phyloP scores from a whole-genome alignment of 2,888 invertebrate species.

The Rapana venosa region DNA sequence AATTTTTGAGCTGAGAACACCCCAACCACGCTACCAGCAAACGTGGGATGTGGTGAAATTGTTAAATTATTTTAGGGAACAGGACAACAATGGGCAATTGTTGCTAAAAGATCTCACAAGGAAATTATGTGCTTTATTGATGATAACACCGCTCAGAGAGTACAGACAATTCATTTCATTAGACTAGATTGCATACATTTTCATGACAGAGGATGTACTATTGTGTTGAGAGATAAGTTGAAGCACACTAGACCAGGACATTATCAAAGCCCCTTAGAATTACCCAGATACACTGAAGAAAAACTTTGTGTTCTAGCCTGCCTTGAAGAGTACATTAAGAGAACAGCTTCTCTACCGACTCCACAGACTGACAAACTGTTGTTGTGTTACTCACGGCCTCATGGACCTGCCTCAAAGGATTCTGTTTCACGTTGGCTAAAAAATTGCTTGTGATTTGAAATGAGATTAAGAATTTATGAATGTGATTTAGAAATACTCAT shows the following conservation, averaged over 20 bases:
- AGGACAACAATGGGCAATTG: neutral
- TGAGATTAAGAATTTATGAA: too few species aligned
- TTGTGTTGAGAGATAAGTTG: neutral
- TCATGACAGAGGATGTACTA: neutral
- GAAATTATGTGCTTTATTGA: neutral
- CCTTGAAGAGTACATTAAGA: neutral
- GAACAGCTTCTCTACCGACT: neutral
- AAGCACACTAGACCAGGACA: neutral
- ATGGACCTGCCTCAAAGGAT: conserved; percentile 10
- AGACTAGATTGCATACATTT: neutral
- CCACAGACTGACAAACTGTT: neutral
- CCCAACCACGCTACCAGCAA: neutral
- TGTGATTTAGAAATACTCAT: too few species aligned
- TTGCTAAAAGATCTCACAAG: neutral
- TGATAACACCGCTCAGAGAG: neutral
- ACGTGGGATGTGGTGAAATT: neutral
- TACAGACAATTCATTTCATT: neutral
- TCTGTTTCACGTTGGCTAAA: neutral
- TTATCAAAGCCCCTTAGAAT: neutral
- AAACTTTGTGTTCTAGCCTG: neutral
- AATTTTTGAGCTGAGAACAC: neutral
- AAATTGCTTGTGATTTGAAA: too few species aligned
- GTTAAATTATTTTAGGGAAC: neutral
- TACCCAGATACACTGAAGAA: neutral
- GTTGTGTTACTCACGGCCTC: neutral